Conservation (phyloP, 2,888 invertebrate genomes). For the Diplolepis rosae region DNA sequence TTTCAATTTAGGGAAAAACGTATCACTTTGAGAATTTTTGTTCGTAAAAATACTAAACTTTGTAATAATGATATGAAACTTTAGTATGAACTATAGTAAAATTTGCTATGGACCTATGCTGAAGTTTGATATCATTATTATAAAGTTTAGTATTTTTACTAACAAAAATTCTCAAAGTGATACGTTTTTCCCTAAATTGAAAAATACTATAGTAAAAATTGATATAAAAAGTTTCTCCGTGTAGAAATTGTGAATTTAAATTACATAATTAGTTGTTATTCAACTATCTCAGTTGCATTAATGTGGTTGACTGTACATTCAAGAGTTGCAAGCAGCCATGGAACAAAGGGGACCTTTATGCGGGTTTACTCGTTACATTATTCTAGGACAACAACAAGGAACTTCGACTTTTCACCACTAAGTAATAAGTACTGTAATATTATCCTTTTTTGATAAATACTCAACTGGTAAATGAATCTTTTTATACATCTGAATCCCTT, state of each 20-base stretch:
- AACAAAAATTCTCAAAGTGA: too few species aligned
- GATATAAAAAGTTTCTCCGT: too few species aligned
- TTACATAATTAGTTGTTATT: background rate
- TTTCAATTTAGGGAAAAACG: too few species aligned
- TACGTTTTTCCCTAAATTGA: too few species aligned
- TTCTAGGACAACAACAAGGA: constrained; percentile 35
- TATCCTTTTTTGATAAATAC: background rate
- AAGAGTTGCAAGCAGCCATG: constrained; percentile 46
- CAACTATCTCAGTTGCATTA: constrained; percentile 8
- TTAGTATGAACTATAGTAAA: too few species aligned
- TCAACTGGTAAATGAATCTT: background rate
- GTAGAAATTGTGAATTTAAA: constrained; percentile 19
- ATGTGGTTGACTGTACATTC: constrained; percentile 21
- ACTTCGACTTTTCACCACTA: constrained; percentile 41
- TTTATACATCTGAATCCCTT: background rate
- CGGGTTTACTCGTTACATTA: constrained; percentile 46
- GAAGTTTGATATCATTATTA: too few species aligned
- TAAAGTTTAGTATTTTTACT: too few species aligned
- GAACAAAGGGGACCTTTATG: constrained; percentile 50
- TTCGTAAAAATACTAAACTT: too few species aligned
- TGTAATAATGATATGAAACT: too few species aligned
- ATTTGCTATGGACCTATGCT: too few species aligned
- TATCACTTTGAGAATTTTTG: too few species aligned
- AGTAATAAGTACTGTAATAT: constrained; percentile 17
- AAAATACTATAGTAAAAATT: too few species aligned